Evolutionary conservation across 2,888 invertebrate genomes (phyloP).

Genomic region (Girardia tigrina): DNA sequence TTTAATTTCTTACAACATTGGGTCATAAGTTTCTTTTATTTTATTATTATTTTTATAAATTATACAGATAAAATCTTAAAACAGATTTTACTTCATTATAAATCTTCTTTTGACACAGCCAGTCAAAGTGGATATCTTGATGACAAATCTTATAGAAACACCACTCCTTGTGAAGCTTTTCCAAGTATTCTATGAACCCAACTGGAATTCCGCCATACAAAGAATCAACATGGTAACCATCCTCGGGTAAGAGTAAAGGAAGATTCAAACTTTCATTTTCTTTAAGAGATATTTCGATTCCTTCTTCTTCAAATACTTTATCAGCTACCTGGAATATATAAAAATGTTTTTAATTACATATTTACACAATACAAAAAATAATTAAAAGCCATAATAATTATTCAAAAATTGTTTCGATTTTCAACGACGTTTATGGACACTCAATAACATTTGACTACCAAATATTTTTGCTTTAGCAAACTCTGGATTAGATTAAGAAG

Average conservation of each 20-base stretch:
- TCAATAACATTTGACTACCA: too few species aligned
- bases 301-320: conserved; percentile 19
- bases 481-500: too few species aligned
- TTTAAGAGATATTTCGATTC: conserved; percentile 55
- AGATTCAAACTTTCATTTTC: conserved; percentile 71
- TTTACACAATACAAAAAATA: too few species aligned
- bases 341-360: too few species aligned
- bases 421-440: too few species aligned
- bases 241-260: conserved; percentile 81
- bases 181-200: conserved; percentile 51
- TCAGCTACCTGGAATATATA: background rate
- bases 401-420: too few species aligned
- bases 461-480: too few species aligned
- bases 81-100: background rate
- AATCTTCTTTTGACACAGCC: background rate
- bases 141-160: conserved; percentile 9
- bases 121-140: conserved; percentile 13
- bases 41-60: too few species aligned
- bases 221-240: conserved; percentile 91
- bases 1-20: too few species aligned
- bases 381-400: too few species aligned
- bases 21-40: too few species aligned
- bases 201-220: conserved; percentile 69
- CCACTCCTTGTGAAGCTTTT: background rate
- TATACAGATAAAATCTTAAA: too few species aligned